These are phyloP conservation scores for Tinamus guttatus DNA, from an alignment of 2,113 vertebrate genomes.

Conservation along the genomic window DNA sequence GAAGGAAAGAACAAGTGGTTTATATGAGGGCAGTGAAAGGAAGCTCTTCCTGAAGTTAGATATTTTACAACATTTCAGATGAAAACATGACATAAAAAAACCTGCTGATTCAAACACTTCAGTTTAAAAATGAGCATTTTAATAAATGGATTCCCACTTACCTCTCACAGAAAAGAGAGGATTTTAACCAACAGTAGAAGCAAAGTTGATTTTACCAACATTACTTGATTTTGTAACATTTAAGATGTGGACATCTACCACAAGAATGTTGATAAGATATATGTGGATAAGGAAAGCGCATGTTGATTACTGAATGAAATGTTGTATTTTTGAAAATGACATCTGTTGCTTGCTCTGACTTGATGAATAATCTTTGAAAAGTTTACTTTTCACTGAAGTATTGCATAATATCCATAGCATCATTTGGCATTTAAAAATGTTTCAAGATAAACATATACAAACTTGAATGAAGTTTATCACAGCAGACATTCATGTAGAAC, in stretches of 20 bases:
- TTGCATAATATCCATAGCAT: slow-evolving; percentile 47
- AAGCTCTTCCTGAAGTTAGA: background rate
- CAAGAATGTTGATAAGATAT: slow-evolving; percentile 6
- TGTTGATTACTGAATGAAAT: slow-evolving; percentile 24
- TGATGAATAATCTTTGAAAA: slow-evolving; percentile 48
- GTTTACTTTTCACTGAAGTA: slow-evolving; percentile 28
- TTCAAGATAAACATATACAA: slow-evolving; percentile 40
- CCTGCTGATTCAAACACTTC: background rate
- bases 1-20: background rate
- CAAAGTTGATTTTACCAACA: background rate
- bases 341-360: background rate
- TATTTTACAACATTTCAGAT: slow-evolving; percentile 8
- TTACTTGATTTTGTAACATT: background rate
- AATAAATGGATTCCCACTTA: background rate
- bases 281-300: background rate
- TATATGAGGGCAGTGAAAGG: background rate
- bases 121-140: background rate
- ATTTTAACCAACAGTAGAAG: background rate
- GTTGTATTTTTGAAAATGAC: background rate
- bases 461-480: slow-evolving; percentile 62
- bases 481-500: slow-evolving; percentile 47
- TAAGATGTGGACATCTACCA: background rate
- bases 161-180: background rate
- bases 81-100: background rate
- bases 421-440: slow-evolving; percentile 43